Conservation (phyloP, 2,888 invertebrate genomes). For the Nymphalis polychloros region DNA sequence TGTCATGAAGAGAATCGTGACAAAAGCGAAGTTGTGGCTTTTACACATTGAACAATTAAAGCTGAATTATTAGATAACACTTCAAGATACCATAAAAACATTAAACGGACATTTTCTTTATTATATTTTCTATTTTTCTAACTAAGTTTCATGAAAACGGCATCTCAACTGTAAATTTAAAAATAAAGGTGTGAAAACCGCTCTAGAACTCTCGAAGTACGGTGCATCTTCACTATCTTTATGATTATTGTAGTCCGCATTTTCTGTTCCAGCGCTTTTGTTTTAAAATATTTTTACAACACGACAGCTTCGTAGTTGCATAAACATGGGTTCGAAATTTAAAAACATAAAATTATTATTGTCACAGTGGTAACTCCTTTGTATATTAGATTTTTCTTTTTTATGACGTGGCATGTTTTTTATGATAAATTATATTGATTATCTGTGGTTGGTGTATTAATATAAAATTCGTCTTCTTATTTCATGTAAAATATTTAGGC, state of each 20-base stretch:
- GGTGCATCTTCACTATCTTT: conserved; percentile 29
- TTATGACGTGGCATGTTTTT: too few species aligned
- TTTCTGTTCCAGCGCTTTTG: conserved; percentile 17
- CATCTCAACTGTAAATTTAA: conserved; percentile 14
- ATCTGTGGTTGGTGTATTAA: too few species aligned
- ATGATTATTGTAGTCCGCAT: conserved; percentile 26
- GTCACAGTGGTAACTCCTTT: not conserved
- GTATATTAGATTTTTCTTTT: not conserved
- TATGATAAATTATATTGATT: too few species aligned
- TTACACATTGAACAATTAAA: too few species aligned
- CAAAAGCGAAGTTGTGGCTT: too few species aligned
- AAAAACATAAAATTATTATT: not conserved
- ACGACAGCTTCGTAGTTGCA: conserved; percentile 4
- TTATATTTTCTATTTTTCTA: conserved; percentile 4
- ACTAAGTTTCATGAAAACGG: conserved; percentile 9
- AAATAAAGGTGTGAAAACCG: conserved; percentile 20
- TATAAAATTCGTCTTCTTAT: too few species aligned
- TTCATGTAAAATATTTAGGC: too few species aligned
- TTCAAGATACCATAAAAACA: too few species aligned
- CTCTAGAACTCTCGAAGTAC: conserved; percentile 21
- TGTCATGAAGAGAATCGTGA: too few species aligned
- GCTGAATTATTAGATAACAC: too few species aligned
- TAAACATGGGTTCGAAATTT: conserved; percentile 2
- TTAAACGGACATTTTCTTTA: not conserved
- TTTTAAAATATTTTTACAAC: conserved; percentile 24